phyloP scores from a whole-genome alignment of 2,797 vertebrate species.

The Otolemur crassicaudatus region DNA sequence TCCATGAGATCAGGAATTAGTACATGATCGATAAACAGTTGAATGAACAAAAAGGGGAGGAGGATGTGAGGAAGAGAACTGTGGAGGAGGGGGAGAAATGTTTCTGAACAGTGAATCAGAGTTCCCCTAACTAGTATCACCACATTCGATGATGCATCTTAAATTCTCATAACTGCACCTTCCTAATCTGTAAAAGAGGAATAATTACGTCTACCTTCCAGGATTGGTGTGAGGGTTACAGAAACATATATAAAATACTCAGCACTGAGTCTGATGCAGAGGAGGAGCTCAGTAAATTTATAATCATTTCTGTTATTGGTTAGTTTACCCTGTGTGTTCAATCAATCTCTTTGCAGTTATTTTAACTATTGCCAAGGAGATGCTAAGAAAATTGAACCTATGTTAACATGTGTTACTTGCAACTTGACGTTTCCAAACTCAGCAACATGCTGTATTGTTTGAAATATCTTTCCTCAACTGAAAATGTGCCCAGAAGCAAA shows the following conservation, averaged over 20 bases:
- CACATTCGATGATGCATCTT: neutral
- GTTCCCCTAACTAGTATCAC: neutral
- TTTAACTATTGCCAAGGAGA: neutral
- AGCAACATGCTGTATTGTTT: neutral
- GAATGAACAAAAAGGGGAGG: neutral
- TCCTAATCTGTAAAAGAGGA: neutral
- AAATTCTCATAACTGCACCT: neutral
- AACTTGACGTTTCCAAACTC: slow-evolving; percentile 2
- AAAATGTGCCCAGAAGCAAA: slow-evolving; percentile 62
- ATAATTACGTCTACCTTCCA: neutral
- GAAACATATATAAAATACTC: neutral
- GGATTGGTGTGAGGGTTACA: neutral
- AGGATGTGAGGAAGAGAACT: neutral
- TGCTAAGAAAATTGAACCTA: slow-evolving; percentile 1
- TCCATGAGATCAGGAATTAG: neutral
- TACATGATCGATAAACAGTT: neutral
- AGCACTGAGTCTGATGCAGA: neutral
- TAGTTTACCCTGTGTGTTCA: neutral
- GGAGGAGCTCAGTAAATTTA: neutral
- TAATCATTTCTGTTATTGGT: neutral
- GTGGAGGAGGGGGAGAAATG: neutral
- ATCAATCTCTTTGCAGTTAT: neutral
- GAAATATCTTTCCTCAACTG: slow-evolving; percentile 15
- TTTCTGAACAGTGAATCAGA: neutral
- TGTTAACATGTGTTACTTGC: neutral